Conservation (phyloP, 30 jellyfish, hydroid and myxozoan species). For the Hydractinia symbiolongicarpus region DNA sequence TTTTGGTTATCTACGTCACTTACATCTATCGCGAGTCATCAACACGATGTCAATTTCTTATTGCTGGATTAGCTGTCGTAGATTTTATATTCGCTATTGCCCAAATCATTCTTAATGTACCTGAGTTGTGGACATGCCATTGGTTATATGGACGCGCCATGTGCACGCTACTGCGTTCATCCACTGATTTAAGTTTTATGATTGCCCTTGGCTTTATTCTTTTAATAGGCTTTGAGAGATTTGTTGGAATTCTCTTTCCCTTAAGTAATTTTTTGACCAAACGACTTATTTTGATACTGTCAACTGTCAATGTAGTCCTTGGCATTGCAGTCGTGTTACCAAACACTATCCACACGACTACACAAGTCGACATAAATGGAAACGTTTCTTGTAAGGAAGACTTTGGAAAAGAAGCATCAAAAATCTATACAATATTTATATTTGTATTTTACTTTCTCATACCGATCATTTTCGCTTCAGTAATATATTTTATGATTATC, state of each 20-base stretch:
- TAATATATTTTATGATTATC: background rate
- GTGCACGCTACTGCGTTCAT: background rate
- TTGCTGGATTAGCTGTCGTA: slow-evolving; percentile 8
- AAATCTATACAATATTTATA: background rate
- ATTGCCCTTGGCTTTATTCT: slow-evolving; percentile 4
- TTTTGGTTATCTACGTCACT: slow-evolving; percentile 5
- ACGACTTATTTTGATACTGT: background rate
- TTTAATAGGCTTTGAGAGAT: background rate
- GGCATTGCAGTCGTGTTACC: slow-evolving; percentile 5
- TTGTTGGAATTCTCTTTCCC: slow-evolving; percentile 1
- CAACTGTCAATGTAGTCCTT: background rate
- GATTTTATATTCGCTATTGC: background rate
- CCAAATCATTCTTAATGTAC: background rate
- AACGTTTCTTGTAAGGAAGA: background rate
- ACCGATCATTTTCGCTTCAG: background rate
- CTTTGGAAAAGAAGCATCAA: background rate
- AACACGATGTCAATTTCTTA: slow-evolving; percentile 14
- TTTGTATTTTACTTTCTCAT: background rate
- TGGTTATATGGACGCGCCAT: background rate
- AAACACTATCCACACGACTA: background rate
- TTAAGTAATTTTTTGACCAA: background rate
- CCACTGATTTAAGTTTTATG: slow-evolving; percentile 1
- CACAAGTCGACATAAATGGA: background rate
- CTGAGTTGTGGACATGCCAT: slow-evolving; percentile 13
- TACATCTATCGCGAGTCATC: background rate